phyloP scores from a whole-genome alignment of 2,113 vertebrate genomes.

The Penelope pileata region DNA sequence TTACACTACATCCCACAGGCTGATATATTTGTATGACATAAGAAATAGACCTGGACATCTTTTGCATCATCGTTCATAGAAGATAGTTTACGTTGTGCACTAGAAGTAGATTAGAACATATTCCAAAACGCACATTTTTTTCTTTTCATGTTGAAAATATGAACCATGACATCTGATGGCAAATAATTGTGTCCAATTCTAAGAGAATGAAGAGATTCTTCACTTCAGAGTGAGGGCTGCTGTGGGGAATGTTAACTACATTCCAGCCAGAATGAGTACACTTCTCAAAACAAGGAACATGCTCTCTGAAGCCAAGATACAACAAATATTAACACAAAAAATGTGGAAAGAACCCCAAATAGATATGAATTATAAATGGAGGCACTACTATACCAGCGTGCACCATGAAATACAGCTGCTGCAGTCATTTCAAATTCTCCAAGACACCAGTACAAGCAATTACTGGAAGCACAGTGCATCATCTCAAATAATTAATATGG shows the following conservation, averaged over 20 bases:
- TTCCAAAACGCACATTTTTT: not conserved
- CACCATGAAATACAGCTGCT: constrained; percentile 5
- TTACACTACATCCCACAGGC: not conserved
- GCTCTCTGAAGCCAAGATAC: not conserved
- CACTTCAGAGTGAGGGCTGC: too few species aligned
- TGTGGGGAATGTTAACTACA: not conserved
- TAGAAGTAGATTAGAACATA: not conserved
- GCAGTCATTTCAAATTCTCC: not conserved
- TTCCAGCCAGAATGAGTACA: not conserved
- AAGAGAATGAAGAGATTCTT: not conserved
- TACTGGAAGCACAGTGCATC: not conserved
- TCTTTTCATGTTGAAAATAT: not conserved
- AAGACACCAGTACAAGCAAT: not conserved
- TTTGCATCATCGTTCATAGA: not conserved
- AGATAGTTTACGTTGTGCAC: not conserved
- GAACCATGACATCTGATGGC: not conserved
- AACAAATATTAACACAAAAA: not conserved
- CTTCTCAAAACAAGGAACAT: not conserved
- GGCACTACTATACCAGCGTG: not conserved
- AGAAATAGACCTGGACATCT: not conserved
- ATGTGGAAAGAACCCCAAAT: not conserved
- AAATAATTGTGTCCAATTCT: not conserved
- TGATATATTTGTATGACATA: not conserved
- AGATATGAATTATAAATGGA: not conserved
- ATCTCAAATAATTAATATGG: not conserved